Evolutionary conservation across 2,888 invertebrate genomes (phyloP).

Genomic region (Drosophila robusta): DNA sequence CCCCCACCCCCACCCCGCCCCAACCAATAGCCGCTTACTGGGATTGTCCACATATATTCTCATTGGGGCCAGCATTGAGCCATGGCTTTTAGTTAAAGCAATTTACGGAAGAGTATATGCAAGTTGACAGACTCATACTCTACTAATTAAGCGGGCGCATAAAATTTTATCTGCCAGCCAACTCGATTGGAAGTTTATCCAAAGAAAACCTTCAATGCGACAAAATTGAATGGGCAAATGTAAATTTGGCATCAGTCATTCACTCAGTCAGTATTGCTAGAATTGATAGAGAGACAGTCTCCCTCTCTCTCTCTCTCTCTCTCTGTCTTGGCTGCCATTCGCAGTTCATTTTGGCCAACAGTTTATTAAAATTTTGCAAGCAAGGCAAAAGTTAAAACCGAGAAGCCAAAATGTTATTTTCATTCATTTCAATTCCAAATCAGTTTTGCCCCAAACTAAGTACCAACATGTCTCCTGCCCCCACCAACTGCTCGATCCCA

Average conservation of each 20-base stretch:
- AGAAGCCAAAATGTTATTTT: constrained; percentile 49
- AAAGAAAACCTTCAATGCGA: constrained; percentile 1
- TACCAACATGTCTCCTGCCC: not conserved
- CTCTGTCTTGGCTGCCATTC: not conserved
- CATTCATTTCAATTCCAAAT: constrained; percentile 72
- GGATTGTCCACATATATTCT: constrained; percentile 11
- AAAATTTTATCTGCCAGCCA: constrained; percentile 9
- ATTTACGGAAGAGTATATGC: constrained; percentile 34
- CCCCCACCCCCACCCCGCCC: not conserved
- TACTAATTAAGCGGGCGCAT: constrained; percentile 51
- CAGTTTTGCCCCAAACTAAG: constrained; percentile 31
- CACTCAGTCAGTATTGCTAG: not conserved
- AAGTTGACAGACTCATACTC: constrained; percentile 20
- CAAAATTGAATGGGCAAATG: constrained; percentile 14
- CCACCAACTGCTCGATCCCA: not conserved
- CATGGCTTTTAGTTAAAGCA: constrained; percentile 40
- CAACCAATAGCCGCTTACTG: no score
- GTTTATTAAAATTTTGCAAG: constrained; percentile 73
- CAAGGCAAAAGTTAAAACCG: constrained; percentile 60
- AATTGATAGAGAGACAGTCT: not conserved
- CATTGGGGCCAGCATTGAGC: constrained; percentile 38
- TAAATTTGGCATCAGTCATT: constrained; percentile 33
- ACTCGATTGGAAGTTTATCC: constrained; percentile 6
- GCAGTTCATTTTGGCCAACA: constrained; percentile 20
- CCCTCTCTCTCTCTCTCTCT: not conserved